These are phyloP conservation scores for Schlechtendalia chinensis DNA, from an alignment of 1,140 invertebrate species.

Conservation along the genomic window DNA sequence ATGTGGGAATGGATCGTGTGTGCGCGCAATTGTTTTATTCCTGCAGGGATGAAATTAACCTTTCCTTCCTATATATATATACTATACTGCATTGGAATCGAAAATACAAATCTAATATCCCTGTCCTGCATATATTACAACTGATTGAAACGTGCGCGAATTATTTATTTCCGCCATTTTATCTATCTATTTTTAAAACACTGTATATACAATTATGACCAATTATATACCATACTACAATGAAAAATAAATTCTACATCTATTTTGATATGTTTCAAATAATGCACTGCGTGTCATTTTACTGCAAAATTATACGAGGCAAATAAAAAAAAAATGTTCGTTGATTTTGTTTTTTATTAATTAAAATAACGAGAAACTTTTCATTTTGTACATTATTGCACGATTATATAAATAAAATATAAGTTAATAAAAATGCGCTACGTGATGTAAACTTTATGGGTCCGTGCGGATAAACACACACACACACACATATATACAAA, in stretches of 20 bases:
- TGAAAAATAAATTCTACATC: too few relatives aligned
- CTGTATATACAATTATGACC: too few relatives aligned
- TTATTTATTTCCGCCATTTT: not conserved
- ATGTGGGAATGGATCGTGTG: not conserved
- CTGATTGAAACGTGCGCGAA: not conserved
- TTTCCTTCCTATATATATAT: too few relatives aligned
- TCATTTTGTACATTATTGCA: not conserved
- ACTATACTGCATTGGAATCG: not conserved
- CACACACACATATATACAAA: too few relatives aligned
- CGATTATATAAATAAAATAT: not conserved
- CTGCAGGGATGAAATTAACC: not conserved
- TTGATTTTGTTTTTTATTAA: too few relatives aligned
- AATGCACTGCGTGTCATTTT: too few relatives aligned
- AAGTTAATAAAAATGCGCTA: conserved; percentile 12
- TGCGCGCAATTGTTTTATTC: not conserved
- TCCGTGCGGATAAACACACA: not conserved
- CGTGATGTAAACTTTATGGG: not conserved
- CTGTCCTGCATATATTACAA: not conserved
- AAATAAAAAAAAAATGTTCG: too few relatives aligned
- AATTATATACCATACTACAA: too few relatives aligned
- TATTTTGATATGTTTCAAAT: too few relatives aligned
- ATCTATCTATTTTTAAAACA: not conserved
- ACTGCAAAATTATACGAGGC: too few relatives aligned
- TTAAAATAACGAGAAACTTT: not conserved
- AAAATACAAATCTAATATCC: conserved; percentile 5